These are phyloP conservation scores for Bacillus rossius DNA, from an alignment of 1,140 invertebrate species.

Conservation along the genomic window DNA sequence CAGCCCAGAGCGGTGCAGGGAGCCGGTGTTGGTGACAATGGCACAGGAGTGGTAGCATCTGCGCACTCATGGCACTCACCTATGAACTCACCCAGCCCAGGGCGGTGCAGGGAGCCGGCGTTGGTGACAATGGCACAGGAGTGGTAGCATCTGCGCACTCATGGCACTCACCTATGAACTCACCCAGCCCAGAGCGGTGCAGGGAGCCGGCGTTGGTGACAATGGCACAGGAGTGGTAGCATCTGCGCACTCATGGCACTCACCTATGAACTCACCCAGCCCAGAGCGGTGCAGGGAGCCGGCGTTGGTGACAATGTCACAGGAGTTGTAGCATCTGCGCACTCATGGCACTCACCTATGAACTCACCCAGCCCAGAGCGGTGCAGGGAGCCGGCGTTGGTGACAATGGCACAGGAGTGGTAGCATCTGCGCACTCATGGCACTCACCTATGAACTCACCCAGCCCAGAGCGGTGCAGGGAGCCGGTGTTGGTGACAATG, in stretches of 20 bases:
- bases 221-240: constrained; percentile 67
- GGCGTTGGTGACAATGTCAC: constrained; percentile 69
- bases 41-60: constrained; percentile 69
- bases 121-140: constrained; percentile 71
- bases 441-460: constrained; percentile 63
- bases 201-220: constrained; percentile 69
- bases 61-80: constrained; percentile 49
- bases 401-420: constrained; percentile 68
- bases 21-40: constrained; percentile 68
- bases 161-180: constrained; percentile 56
- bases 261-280: constrained; percentile 67
- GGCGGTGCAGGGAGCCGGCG: constrained; percentile 61
- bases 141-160: no score
- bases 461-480: constrained; percentile 58
- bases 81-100: constrained; percentile 63
- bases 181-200: constrained; percentile 58
- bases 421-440: no score
- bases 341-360: constrained; percentile 55
- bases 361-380: constrained; percentile 62
- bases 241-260: no score
- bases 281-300: constrained; percentile 62
- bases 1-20: constrained; percentile 58
- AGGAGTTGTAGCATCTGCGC: constrained; percentile 64
- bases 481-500: constrained; percentile 68
- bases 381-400: constrained; percentile 63